Evolutionary conservation across 1,140 invertebrate species (phyloP), one percentile per base, ranked within the genome.

Genomic region (Scaptomyza hsui): DNA sequence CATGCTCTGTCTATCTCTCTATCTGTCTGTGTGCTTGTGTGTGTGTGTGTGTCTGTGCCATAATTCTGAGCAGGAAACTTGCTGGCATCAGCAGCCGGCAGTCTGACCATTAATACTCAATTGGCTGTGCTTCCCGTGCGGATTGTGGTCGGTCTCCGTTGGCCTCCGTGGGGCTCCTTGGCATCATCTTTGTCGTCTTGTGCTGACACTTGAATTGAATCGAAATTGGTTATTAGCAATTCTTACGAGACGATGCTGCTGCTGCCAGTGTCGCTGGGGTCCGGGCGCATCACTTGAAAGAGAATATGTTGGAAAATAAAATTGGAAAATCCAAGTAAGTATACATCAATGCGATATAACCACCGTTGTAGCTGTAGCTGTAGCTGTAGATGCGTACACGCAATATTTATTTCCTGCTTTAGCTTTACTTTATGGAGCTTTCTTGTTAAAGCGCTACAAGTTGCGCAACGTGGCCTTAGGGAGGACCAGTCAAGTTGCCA

Each of bases 201-300:
- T 81, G 67, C 82, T 88, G 82, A 88, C 82, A 88, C 82, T 88
- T 88, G 82, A 88, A 88, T 88, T 88, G 82, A 88, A 88, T 88
- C 75, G 82, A 88, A 88, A 88, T 88, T 88, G 82, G 82, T 88
- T 88, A 88, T 88, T 88, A 88, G 82, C 82, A 88, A 88, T 88
- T 88, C 82, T 78, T 77, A 67, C 74, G 64, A 86, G 81, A 74
- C 64, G 61, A 19, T 67, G 60, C 68, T 72, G 49, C 59, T 67
- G 60, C 68, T 72, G 49, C 59, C 64, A 65, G 37, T 56, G 10
- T 5, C 7, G 53, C 53, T 18, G 55, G 52, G 52, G 15, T 47
- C 35, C 70, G 59, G 47, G 10, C 51, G 53, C 56, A 59, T 59
- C 71, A 77, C 81, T 86, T 80, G 72, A 85, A 85, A 60, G 52